Conservation (phyloP, 2,797 vertebrate genomes). For the Halcyon badia region DNA sequence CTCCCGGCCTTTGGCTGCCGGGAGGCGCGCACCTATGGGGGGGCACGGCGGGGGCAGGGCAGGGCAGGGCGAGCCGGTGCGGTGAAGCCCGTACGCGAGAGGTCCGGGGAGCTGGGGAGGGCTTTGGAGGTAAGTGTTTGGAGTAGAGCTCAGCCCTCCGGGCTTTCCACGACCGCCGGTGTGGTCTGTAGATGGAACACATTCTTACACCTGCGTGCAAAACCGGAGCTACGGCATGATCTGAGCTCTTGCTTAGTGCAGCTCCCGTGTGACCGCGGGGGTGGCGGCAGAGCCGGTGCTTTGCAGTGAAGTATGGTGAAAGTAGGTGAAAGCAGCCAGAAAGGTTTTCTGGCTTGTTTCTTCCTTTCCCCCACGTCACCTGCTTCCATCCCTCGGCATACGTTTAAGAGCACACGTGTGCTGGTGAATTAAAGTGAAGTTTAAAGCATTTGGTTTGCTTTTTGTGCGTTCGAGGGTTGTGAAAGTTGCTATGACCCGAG, state of each 20-base stretch:
- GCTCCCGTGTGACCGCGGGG: conserved; percentile 16
- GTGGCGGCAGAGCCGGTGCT: not conserved
- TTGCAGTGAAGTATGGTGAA: not conserved
- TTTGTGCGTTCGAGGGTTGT: not conserved
- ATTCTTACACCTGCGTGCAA: conserved; percentile 54
- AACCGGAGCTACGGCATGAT: conserved; percentile 26
- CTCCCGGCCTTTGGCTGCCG: conserved; percentile 42
- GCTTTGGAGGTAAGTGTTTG: not conserved
- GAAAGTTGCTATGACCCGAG: not conserved
- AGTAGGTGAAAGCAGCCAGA: conserved; percentile 15
- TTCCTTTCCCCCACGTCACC: not conserved
- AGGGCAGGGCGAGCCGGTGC: conserved; percentile 13
- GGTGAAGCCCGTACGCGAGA: not conserved
- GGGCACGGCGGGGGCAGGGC: not conserved
- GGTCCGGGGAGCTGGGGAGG: not conserved
- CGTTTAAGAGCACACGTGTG: not conserved
- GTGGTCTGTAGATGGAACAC: conserved; percentile 27
- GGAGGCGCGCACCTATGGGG: not conserved
- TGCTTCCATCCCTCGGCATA: not conserved
- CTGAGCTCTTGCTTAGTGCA: conserved; percentile 3
- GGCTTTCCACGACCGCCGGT: not conserved
- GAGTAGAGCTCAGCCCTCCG: not conserved
- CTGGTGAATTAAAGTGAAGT: not conserved
- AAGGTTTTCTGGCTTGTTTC: not conserved
- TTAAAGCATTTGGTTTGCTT: not conserved